Evolutionary conservation across 2,888 invertebrate genomes (phyloP).

Genomic region (Agrochola litura): DNA sequence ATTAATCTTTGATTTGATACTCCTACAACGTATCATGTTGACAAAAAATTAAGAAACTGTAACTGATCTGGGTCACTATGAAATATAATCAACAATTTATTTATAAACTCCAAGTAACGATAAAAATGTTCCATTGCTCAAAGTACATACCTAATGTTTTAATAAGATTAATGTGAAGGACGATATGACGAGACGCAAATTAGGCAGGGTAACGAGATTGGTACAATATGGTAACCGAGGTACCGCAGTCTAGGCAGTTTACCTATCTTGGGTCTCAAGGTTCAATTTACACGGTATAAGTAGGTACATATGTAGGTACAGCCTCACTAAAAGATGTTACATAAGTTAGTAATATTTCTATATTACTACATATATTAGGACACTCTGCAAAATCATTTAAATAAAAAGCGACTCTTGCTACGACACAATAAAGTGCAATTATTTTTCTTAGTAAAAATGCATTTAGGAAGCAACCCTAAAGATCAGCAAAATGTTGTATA

Average conservation of each 20-base stretch:
- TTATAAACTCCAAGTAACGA: neutral
- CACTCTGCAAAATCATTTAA: no score
- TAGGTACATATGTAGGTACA: neutral
- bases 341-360: neutral
- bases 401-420: no score
- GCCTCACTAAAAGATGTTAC: slow-evolving; percentile 6
- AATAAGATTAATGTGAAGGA: slow-evolving; percentile 22
- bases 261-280: neutral
- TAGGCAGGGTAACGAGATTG: slow-evolving; percentile 2
- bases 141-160: neutral
- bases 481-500: no score
- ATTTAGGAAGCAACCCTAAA: no score
- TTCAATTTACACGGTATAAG: slow-evolving; percentile 6
- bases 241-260: neutral
- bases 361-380: neutral
- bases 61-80: slow-evolving; percentile 12
- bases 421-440: no score
- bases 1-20: neutral
- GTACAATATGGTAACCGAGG: neutral
- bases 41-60: neutral
- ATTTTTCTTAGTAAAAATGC: no score
- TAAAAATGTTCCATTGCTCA: slow-evolving; percentile 5
- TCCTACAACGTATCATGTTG: neutral
- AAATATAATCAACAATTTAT: slow-evolving; percentile 7
- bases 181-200: slow-evolving; percentile 1